phyloP scores from a whole-genome alignment of 37 sponge, comb jelly and placozoan species.

The Chondrosia reniformis region DNA sequence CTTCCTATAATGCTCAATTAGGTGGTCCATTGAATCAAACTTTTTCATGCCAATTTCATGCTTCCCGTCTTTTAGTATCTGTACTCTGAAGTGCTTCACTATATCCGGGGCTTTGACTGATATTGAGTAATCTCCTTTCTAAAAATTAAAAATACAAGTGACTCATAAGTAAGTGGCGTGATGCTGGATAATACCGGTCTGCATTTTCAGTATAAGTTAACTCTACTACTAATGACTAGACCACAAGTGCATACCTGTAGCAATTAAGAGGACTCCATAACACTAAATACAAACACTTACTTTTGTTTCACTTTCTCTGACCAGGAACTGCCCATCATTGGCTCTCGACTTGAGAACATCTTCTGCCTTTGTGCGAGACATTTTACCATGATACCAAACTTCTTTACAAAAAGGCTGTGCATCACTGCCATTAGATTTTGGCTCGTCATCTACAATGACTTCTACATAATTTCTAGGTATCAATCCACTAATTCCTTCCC shows the following conservation, averaged over 20 bases:
- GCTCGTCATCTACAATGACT: slow-evolving; percentile 46
- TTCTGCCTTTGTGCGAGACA: slow-evolving; percentile 74
- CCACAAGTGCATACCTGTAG: no score
- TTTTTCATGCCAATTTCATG: slow-evolving; percentile 87
- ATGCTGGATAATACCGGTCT: no score
- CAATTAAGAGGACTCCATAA: neutral
- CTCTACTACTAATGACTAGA: no score
- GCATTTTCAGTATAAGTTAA: no score
- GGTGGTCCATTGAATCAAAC: slow-evolving; percentile 82
- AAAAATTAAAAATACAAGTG: neutral
- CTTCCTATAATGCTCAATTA: slow-evolving; percentile 83
- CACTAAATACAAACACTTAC: slow-evolving; percentile 30
- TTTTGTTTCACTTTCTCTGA: slow-evolving; percentile 86
- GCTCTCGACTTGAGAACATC: slow-evolving; percentile 40
- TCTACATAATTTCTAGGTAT: slow-evolving; percentile 88
- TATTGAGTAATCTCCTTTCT: slow-evolving; percentile 93
- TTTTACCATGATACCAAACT: slow-evolving; percentile 79
- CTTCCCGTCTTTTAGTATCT: slow-evolving; percentile 66
- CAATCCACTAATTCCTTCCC: slow-evolving; percentile 57
- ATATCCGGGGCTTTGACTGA: slow-evolving; percentile 92
- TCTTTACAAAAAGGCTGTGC: slow-evolving; percentile 48
- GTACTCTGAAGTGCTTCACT: slow-evolving; percentile 90
- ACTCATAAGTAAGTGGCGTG: no score
- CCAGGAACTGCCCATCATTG: slow-evolving; percentile 85
- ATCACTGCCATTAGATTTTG: neutral